phyloP scores from a whole-genome alignment of 1,140 invertebrate species.

The Stratiolaelaps scimitus region DNA sequence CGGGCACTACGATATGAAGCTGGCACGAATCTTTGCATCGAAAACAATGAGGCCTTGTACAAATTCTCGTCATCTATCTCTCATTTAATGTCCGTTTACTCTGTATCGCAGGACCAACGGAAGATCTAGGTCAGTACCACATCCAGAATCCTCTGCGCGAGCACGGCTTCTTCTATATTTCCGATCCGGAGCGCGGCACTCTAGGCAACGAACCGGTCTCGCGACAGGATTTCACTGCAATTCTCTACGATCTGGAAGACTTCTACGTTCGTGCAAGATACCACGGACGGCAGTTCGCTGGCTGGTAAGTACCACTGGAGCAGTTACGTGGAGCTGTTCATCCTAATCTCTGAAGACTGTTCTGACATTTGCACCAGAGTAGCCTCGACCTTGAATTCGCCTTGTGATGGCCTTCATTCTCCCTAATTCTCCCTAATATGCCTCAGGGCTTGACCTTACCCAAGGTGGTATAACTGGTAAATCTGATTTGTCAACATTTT shows the following conservation, averaged over 20 bases:
- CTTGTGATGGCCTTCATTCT: too few species aligned
- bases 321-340: too few species aligned
- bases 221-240: slow-evolving; percentile 63
- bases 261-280: slow-evolving; percentile 77
- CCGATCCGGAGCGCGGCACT: slow-evolving; percentile 43
- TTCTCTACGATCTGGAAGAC: slow-evolving; percentile 62
- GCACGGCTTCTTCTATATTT: slow-evolving; percentile 58
- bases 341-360: neutral
- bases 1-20: too few species aligned
- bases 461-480: too few species aligned
- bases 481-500: too few species aligned
- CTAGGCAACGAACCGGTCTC: slow-evolving; percentile 47
- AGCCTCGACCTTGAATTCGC: too few species aligned
- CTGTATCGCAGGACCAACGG: slow-evolving; percentile 8
- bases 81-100: slow-evolving; percentile 32
- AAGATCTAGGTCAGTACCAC: slow-evolving; percentile 45
- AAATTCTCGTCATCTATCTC: neutral
- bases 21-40: too few species aligned
- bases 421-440: too few species aligned
- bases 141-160: slow-evolving; percentile 55
- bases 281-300: slow-evolving; percentile 85
- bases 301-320: slow-evolving; percentile 47
- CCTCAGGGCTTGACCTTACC: too few species aligned
- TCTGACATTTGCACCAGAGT: slow-evolving; percentile 7
- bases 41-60: too few species aligned